phyloP scores from a whole-genome alignment of 2,888 invertebrate genomes.

The Stenodema calcarata region DNA sequence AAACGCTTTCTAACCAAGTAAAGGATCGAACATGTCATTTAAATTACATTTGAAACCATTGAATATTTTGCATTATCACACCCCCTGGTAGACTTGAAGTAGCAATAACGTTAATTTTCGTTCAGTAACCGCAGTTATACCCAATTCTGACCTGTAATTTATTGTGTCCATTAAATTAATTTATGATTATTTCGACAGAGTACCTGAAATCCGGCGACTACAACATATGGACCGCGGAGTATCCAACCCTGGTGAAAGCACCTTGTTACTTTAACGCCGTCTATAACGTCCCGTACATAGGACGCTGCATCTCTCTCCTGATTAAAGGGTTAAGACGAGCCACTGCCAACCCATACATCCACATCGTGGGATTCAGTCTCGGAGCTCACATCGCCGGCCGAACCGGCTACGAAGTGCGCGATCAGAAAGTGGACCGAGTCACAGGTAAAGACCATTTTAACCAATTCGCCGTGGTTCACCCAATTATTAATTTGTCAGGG shows the following conservation, averaged over 20 bases:
- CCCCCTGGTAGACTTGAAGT: no score
- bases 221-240: constrained; percentile 71
- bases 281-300: constrained; percentile 69
- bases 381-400: constrained; percentile 64
- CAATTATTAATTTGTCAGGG: no score
- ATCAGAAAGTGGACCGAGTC: constrained; percentile 63
- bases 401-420: constrained; percentile 65
- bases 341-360: constrained; percentile 60
- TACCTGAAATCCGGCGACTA: constrained; percentile 66
- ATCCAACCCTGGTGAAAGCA: constrained; percentile 67
- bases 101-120: no score
- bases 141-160: background rate
- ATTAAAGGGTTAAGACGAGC: constrained; percentile 47
- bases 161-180: background rate
- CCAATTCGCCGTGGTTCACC: no score
- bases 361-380: constrained; percentile 72
- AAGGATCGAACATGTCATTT: no score
- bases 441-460: no score
- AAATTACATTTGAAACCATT: no score
- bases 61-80: no score
- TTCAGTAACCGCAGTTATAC: background rate
- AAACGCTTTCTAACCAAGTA: no score
- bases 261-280: constrained; percentile 73
- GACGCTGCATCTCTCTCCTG: constrained; percentile 68
- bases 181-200: constrained; percentile 62